Percentiles rank a stretch among this genome's conserved stretches.
Conservation (phyloP, 2,797 vertebrate genomes). For the Alexandromys oeconomus region DNA sequence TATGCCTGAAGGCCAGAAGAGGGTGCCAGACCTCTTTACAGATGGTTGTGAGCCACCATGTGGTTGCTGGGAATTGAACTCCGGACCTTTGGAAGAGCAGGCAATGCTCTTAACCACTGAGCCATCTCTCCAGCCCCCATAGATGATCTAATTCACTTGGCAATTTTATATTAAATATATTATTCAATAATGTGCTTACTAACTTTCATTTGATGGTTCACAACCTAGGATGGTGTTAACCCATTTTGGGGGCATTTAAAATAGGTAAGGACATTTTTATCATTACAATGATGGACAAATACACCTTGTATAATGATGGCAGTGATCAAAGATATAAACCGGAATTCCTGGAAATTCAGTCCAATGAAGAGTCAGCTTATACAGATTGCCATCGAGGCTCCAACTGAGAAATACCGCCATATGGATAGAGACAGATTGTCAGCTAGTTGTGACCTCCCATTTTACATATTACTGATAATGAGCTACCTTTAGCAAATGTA, state of each 20-base stretch:
- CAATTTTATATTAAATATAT: background rate
- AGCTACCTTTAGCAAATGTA: background rate
- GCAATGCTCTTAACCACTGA: too few relatives aligned
- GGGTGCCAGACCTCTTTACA: too few relatives aligned
- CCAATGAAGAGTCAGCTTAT: conserved; percentile 8
- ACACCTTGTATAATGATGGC: background rate
- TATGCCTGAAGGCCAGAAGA: too few relatives aligned
- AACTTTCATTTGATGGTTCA: background rate
- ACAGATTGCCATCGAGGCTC: background rate
- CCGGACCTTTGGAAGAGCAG: too few relatives aligned
- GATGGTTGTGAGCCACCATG: too few relatives aligned
- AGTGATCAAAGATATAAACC: background rate
- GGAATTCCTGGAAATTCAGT: background rate
- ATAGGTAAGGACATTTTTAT: background rate
- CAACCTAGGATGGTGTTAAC: background rate
- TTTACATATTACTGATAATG: background rate
- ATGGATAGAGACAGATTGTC: background rate
- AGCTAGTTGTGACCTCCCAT: background rate
- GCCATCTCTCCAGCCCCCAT: too few relatives aligned
- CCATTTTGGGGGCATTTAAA: background rate
- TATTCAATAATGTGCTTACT: background rate
- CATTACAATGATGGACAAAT: background rate
- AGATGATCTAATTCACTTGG: background rate
- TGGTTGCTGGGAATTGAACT: too few relatives aligned
- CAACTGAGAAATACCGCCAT: background rate